These are phyloP conservation scores for Myotis pilosus DNA, from an alignment of 2,797 vertebrate genomes.

Conservation along the genomic window DNA sequence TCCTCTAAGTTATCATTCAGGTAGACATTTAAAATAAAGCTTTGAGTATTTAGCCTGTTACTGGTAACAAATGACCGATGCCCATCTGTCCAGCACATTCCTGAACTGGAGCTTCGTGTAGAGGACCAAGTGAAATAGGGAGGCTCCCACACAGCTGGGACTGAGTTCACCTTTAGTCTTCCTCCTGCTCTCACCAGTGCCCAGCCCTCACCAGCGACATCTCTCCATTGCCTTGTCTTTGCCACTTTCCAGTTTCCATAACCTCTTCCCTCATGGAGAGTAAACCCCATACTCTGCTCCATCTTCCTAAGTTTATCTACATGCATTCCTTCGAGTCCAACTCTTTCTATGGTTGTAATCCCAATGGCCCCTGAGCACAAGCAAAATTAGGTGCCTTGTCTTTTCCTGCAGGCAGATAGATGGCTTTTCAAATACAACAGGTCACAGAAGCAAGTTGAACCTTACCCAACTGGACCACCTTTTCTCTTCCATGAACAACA, in stretches of 20 bases:
- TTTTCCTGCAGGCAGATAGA: neutral
- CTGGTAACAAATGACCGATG: neutral
- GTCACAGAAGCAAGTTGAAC: neutral
- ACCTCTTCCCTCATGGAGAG: neutral
- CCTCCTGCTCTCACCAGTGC: neutral
- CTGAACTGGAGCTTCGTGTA: neutral
- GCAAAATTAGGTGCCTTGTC: neutral
- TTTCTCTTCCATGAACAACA: neutral
- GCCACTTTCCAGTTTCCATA: neutral
- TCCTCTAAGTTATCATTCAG: neutral
- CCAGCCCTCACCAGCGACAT: neutral
- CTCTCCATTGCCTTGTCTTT: neutral
- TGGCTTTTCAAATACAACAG: neutral
- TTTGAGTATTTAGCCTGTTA: neutral
- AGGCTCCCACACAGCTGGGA: rapidly evolving
- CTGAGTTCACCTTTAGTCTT: neutral
- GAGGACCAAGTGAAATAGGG: neutral
- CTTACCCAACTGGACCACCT: neutral
- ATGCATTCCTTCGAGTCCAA: neutral
- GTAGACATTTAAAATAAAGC: neutral
- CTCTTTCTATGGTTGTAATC: neutral
- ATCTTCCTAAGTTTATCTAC: neutral
- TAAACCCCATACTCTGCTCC: neutral
- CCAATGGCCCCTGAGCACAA: neutral
- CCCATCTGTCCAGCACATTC: neutral